These are phyloP conservation scores for Ambastaia sidthimunki DNA, from an alignment of 2,797 vertebrate genomes.

Conservation along the genomic window DNA sequence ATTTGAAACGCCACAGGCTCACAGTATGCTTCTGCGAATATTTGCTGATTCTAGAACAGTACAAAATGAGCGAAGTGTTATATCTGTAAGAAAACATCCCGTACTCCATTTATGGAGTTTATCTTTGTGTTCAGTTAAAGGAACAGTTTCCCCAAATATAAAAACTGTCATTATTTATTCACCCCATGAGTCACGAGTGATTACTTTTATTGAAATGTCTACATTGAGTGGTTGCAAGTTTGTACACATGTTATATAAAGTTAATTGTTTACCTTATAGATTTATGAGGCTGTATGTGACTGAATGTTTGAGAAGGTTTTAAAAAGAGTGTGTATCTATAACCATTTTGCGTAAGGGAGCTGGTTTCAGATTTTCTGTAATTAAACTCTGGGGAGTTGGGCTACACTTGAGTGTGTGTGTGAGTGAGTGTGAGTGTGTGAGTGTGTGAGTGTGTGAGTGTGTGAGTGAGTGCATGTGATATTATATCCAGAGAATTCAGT, in stretches of 20 bases:
- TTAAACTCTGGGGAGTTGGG: conserved; percentile 47
- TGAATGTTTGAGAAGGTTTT: conserved; percentile 30
- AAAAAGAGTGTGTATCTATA: conserved; percentile 19
- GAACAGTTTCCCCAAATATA: not conserved
- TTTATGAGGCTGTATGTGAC: conserved; percentile 2
- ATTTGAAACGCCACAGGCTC: not conserved
- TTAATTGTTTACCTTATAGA: not conserved
- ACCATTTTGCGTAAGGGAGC: not conserved
- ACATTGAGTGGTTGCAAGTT: not conserved
- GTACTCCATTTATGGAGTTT: not conserved
- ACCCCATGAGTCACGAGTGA: not conserved
- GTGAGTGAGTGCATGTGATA: too few species aligned
- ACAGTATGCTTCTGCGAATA: conserved; percentile 2
- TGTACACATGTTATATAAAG: not conserved
- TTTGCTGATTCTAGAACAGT: conserved; percentile 2
- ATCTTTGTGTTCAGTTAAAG: not conserved
- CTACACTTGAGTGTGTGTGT: conserved; percentile 4
- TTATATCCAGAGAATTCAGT: conserved; percentile 26
- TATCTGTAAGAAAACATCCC: not conserved
- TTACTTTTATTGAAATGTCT: not conserved
- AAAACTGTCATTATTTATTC: not conserved
- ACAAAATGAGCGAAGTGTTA: not conserved
- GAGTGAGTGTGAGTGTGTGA: not conserved
- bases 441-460: not conserved
- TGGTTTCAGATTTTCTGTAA: conserved; percentile 45